Base-by-base conservation (phyloP, 2,888 invertebrate genomes). In the Eupelmus urozonus region DNA sequence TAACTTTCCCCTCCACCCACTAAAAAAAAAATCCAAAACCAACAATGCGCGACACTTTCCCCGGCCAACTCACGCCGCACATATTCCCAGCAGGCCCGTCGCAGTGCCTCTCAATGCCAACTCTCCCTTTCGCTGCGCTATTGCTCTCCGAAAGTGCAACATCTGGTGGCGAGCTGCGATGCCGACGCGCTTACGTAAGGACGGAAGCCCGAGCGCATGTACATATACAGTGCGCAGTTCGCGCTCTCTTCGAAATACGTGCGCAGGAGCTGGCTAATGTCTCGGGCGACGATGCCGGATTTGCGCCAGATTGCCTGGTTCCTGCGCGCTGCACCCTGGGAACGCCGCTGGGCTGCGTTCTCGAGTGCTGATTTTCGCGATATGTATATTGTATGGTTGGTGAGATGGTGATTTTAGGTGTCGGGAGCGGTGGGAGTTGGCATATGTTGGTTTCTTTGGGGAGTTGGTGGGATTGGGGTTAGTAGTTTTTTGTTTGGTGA, bases 271-370 rank as follows among this genome's bases (percentile, higher is more conserved):
- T 34, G 34, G 34, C 25, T 27, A 25, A 59, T 59, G 57, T 45
- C 13, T 59, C 57, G 11, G 5, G 3, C 34, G 34, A 20, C 18
- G 29, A 13, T 57, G 29, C 59, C 70, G 70, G 70, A 70, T 70
- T 25, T 40, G 57, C 45, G 42, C 25, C 70, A 70, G 59, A 70
- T 70, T 59, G 70, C 45, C 59, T 20, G 25, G 63, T 63, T 63
- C 63, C 63, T 63, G 63, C 16, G 27, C 60, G 13, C 60, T n/a
- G 16, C 25, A 16, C 63, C n/a, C 63, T 65, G 63, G 63, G 63
- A 65, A 65, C 42, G 18, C 20, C 18, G 18, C 20, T n/a, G n/a
- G n/a, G n/a, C n/a, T n/a, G n/a, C n/a, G n/a, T n/a, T n/a, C n/a
- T n/a, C n/a, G 34, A 34, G 34, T 34, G 34, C 34, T n/a, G n/a